Evolutionary conservation across 1,140 invertebrate genomes (phyloP).

Genomic region (Bombus sylvicola): DNA sequence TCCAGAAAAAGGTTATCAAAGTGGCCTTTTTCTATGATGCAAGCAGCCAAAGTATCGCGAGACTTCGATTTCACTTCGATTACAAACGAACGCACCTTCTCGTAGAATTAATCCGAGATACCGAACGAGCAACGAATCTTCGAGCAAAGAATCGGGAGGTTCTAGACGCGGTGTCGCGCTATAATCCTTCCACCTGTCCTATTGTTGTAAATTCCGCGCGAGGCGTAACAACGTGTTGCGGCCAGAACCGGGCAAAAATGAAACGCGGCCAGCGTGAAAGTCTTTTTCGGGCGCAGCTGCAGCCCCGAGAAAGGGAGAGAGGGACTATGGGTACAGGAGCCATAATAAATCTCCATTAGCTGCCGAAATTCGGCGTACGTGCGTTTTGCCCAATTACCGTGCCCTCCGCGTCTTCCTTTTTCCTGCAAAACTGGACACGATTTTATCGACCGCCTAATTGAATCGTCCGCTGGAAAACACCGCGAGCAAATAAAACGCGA

Average conservation of each 20-base stretch:
- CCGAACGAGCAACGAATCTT: neutral
- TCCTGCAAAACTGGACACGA: conserved; percentile 58
- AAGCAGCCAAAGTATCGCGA: no score
- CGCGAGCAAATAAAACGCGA: conserved; percentile 26
- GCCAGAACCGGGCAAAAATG: conserved; percentile 42
- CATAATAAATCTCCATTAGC: conserved; percentile 71
- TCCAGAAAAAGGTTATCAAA: no score
- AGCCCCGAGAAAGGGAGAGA: neutral
- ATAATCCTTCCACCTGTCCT: conserved; percentile 61
- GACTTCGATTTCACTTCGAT: neutral
- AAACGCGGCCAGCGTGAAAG: conserved; percentile 55
- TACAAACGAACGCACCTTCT: neutral
- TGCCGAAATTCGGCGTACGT: conserved; percentile 66
- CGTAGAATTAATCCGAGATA: neutral
- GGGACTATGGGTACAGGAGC: conserved; percentile 24
- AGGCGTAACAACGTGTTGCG: conserved; percentile 33
- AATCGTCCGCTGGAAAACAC: conserved; percentile 56
- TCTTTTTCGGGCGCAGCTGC: conserved; percentile 55
- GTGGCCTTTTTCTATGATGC: no score
- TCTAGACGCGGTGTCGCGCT: neutral
- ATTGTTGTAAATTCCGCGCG: conserved; percentile 58
- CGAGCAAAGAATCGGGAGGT: neutral
- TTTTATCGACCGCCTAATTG: conserved; percentile 62
- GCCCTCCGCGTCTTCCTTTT: conserved; percentile 44
- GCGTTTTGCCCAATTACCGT: conserved; percentile 65